Evolutionary conservation across 2,888 invertebrate genomes (phyloP).

Genomic region (Synergus japonicus): DNA sequence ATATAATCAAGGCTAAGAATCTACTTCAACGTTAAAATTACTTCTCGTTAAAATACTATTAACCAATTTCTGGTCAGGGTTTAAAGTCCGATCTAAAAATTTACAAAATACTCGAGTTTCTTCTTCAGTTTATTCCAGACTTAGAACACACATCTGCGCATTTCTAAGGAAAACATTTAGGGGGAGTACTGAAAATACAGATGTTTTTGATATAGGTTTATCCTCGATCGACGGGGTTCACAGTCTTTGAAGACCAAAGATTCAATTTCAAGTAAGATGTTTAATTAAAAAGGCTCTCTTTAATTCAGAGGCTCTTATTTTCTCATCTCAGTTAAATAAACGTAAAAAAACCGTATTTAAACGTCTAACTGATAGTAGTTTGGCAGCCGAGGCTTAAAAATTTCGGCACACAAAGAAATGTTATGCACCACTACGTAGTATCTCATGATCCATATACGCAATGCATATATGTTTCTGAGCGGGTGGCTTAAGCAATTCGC

Average conservation of each 20-base stretch:
- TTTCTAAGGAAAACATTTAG: background rate
- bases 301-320: background rate
- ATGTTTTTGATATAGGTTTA: background rate
- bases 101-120: background rate
- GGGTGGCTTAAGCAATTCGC: slow-evolving; percentile 27
- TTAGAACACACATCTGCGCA: background rate
- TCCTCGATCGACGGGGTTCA: background rate
- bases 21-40: background rate
- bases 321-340: background rate
- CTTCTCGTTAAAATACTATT: background rate
- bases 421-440: background rate
- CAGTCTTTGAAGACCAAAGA: background rate
- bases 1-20: background rate
- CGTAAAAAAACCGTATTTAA: background rate
- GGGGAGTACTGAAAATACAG: background rate
- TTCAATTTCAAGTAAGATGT: background rate
- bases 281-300: no score
- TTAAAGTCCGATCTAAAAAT: background rate
- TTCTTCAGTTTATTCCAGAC: background rate
- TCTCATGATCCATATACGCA: background rate
- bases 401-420: background rate
- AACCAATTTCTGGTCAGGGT: background rate
- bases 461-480: slow-evolving; percentile 30
- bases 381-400: background rate
- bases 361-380: background rate